Evolutionary conservation across 2,888 invertebrate genomes (phyloP), one percentile per base, ranked within the genome.

Genomic region (Melitaea athalia): DNA sequence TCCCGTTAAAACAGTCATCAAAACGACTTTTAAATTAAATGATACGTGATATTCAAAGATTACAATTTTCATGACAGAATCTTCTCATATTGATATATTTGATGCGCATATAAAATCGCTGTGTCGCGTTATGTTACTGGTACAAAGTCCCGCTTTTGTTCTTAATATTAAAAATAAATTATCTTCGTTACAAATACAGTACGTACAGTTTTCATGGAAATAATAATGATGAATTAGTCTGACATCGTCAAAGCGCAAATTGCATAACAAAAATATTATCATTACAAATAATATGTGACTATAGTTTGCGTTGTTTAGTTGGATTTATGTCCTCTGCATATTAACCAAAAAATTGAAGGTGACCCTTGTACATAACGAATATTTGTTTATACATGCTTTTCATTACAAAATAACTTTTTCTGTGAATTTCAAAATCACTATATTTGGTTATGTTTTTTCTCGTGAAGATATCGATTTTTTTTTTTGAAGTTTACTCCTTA

Each of bases 111-210:
- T 7, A 55, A 8, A 53, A 53, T 31, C 24, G 31, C 5, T 24
- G 53, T 53, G 53, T 53, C 53, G 53, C 53, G 31, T 14, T 53
- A 31, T 31, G 14, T 31, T 53, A 53, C 53, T 52, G 31, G 53
- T 53, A 11, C 24, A 12, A 31, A 52, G 12, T 53, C 53, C 31
- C 17, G 52, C 24, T 24, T 52, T 5, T 5, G 53, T 31, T 5
- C 53, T 24, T 31, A 47, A 47, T 47, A 12, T 2, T 47, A 47
- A 47, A 47, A 47, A 1, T 14, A 47, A 11, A 47, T 49, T 49
- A 3, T 49, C 47, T n/a, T 49, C n/a, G 47, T n/a, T 14, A 5
- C 14, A 49, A 6, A 49, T n/a, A 12, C 11, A 24, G 5, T n/a
- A n/a, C 0, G n/a, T n/a, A 49, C n/a, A n/a, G 5, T 49, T 49